Percentiles rank a stretch among this genome's conserved stretches.
Evolutionary conservation across 2,888 invertebrate species (phyloP).

Genomic region (Nomada fabriciana): DNA sequence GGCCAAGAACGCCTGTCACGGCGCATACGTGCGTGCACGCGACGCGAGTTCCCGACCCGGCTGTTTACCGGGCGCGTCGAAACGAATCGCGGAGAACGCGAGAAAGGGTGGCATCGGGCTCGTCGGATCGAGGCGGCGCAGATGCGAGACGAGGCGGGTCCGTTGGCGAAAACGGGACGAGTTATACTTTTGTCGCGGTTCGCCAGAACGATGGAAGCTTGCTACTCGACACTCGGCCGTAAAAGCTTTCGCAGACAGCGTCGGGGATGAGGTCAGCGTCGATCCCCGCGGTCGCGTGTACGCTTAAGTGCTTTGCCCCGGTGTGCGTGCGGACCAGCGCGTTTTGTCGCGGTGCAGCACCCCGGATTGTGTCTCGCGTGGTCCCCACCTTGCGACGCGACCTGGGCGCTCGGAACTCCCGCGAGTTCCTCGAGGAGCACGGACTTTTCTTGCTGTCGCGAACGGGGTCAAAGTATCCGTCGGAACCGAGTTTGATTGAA

Average conservation of each 20-base stretch:
- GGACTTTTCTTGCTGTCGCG: not conserved
- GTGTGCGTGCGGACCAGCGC: slow-evolving; percentile 36
- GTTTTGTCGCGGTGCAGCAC: slow-evolving; percentile 15
- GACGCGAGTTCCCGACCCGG: not conserved
- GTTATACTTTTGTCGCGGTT: slow-evolving; percentile 51
- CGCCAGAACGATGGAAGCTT: slow-evolving; percentile 55
- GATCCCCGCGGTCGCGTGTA: slow-evolving; percentile 53
- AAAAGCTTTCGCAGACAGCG: slow-evolving; percentile 72
- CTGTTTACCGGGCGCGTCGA: not conserved
- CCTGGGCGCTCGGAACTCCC: not conserved
- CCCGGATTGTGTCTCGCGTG: not conserved
- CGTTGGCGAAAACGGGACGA: slow-evolving; percentile 3
- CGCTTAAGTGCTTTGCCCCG: slow-evolving; percentile 54
- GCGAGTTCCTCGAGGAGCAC: too few relatives aligned
- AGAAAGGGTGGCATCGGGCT: slow-evolving; percentile 14
- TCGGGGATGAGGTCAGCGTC: slow-evolving; percentile 67
- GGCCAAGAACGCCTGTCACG: too few relatives aligned
- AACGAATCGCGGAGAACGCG: not conserved
- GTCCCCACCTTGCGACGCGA: not conserved
- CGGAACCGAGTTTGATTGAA: too few relatives aligned
- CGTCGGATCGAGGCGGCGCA: slow-evolving; percentile 16
- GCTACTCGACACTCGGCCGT: slow-evolving; percentile 59
- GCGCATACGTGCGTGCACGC: not conserved
- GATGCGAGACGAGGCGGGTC: not conserved
- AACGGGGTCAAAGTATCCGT: too few relatives aligned